Evolutionary conservation across 2,797 vertebrate species (phyloP), one percentile per base, ranked within the genome.

Genomic region (Alexandromys oeconomus): DNA sequence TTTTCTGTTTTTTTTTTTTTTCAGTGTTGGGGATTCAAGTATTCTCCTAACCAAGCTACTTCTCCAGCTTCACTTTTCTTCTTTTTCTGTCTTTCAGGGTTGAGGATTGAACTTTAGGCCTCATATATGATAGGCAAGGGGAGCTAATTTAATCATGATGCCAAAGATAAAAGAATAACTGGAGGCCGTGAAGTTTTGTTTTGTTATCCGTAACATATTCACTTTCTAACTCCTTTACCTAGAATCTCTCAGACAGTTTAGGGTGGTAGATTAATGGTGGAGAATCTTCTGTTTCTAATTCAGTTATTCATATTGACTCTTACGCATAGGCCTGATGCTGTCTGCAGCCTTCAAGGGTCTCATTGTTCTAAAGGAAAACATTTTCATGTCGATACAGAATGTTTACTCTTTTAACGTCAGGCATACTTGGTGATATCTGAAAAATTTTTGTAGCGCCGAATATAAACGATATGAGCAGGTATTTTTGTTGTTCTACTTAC

Each of bases 331-430:
- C 37, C 37, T 61, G 23, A 43, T 63, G 79, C 77, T 92, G 25
- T 94, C 23, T 94, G 17, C 4, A 87, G 5, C 37, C 74, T 59
- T 91, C 40, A 13, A 76, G 46, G 63, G 61, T 71, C 21, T 89
- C 29, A 40, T 79, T 92, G 40, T 91, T 96, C 59, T 65, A 84
- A 89, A 87, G 17, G 59, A 14, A 94, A 90, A 43, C 73, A 2
- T 25, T 88, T 94, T 91, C 34, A 84, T 34, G 79, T 91, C 63
- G 8, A 43, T n/a, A 59, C 12, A 93, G 51, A 90, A 59, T 88
- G 80, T 80, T 87, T 91, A 89, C 57, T 94, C 85, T 6, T 93
- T 92, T 67, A 97, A 96, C 89, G 59, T 85, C 27, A 88, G 51
- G 74, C 25, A 57, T 92, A 46, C 51, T 81, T 74, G 48, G 77